A percentile compares a stretch with the other conserved stretches of the same genome.
These are phyloP conservation scores for Agraylea sexmaculata DNA, from an alignment of 1,140 invertebrate species.

Conservation along the genomic window DNA sequence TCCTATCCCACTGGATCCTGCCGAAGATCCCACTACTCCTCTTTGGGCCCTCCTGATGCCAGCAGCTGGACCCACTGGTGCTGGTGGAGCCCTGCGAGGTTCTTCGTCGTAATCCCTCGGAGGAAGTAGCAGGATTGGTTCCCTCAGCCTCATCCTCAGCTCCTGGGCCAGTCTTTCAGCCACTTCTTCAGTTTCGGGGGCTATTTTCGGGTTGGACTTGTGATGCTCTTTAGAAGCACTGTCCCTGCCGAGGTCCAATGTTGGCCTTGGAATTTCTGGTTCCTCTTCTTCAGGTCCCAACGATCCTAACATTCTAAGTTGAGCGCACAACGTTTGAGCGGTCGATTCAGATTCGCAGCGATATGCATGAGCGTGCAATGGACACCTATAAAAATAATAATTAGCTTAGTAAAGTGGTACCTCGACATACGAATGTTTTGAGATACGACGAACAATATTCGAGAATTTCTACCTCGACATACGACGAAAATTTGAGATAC, in stretches of 20 bases:
- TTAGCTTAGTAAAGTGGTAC: too few species aligned
- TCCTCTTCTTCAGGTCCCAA: slow-evolving; percentile 64
- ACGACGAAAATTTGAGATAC: too few species aligned
- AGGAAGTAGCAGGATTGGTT: slow-evolving; percentile 73
- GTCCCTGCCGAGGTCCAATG: neutral
- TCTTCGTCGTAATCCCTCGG: slow-evolving; percentile 89
- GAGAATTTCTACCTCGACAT: too few species aligned
- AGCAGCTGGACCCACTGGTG: slow-evolving; percentile 34
- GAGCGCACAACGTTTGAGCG: slow-evolving; percentile 68
- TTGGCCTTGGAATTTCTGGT: slow-evolving; percentile 63
- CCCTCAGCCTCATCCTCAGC: slow-evolving; percentile 71
- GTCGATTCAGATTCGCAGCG: slow-evolving; percentile 90
- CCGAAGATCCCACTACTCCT: slow-evolving; percentile 41
- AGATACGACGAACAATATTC: too few species aligned
- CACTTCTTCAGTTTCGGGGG: slow-evolving; percentile 30
- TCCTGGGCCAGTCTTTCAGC: slow-evolving; percentile 83
- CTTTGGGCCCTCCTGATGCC: slow-evolving; percentile 56
- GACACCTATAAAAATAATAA: slow-evolving; percentile 32
- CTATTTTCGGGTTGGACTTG: slow-evolving; percentile 13
- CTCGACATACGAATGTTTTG: too few species aligned
- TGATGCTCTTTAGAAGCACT: neutral
- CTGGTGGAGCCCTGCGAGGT: slow-evolving; percentile 39
- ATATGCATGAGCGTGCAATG: slow-evolving; percentile 88
- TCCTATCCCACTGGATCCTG: slow-evolving; percentile 67
- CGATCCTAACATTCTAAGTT: slow-evolving; percentile 67